Base-by-base conservation (phyloP, 2,888 invertebrate species). In the Cartodere bifasciata region DNA sequence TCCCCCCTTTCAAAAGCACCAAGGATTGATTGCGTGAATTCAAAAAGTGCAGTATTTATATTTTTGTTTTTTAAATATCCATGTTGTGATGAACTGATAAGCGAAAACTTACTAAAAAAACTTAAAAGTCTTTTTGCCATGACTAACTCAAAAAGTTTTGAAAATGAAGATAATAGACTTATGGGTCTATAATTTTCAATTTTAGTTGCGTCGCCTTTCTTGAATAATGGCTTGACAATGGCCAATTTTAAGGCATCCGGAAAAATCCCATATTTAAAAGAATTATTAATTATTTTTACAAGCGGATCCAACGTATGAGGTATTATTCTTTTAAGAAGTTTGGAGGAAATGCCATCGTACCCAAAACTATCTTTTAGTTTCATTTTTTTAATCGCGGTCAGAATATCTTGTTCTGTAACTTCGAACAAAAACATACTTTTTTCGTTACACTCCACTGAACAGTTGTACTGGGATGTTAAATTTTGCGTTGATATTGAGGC, bases 231-330 rank as follows among this genome's bases (percentile, higher is more conserved):
- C 28, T 13, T 32, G 14, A 20, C 30, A 22, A 17, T 29, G 23
- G 24, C 23, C 21, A 34, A 10, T 17, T 34, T 34, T n/a, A 34
- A 23, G 14, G 20, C 13, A 28, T 32, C 28, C 15, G 32, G 28
- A 20, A 28, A 32, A n/a, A n/a, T n/a, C n/a, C n/a, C n/a, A n/a
- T n/a, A n/a, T n/a, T n/a, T n/a, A n/a, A n/a, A n/a, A n/a, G n/a
- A n/a, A n/a, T n/a, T n/a, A n/a, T n/a, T n/a, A n/a, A n/a, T n/a
- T n/a, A n/a, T n/a, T n/a, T n/a, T n/a, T n/a, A n/a, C n/a, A n/a
- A n/a, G n/a, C n/a, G n/a, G n/a, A n/a, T n/a, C n/a, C n/a, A n/a
- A n/a, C n/a, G n/a, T n/a, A n/a, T n/a, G n/a, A n/a, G n/a, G n/a
- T n/a, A n/a, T n/a, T n/a, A n/a, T n/a, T n/a, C n/a, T n/a, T n/a